Evolutionary conservation across 2,797 vertebrate species (phyloP), one percentile per base, ranked within the genome.

Genomic region (Xyrichtys novacula): DNA sequence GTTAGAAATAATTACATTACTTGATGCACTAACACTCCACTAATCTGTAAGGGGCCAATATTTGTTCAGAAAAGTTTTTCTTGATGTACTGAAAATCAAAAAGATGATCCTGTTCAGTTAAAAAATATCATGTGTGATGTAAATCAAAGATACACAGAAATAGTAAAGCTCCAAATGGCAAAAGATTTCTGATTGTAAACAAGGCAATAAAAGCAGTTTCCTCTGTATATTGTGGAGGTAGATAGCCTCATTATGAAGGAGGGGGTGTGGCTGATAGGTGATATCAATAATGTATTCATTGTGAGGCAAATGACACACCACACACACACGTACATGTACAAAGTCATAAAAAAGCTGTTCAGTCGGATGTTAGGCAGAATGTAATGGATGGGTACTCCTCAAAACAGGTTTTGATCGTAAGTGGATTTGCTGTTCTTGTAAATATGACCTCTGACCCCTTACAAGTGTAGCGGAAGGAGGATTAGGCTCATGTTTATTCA

Each of bases 401-500:
- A 44, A 82, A 82, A 77, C 65, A 78, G 84, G 47, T 81, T 88
- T 88, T 88, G 85, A 88, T 83, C 82, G 61, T 80, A 84, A 90
- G 81, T 90, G 84, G 80, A 85, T 90, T 84, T 91, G 80, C 81
- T 85, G 85, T 85, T 84, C 78, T 69, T 85, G 85, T 90, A 88
- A 89, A 90, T 90, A 83, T 14, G 65, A 91, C 79, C 88, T 89
- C 71, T 90, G 89, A 91, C 89, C 91, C 63, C 61, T 81, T 85
- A 90, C 89, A 90, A 88, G 84, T 88, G 88, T 86, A 90, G 83
- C 57, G 80, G 83, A 88, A 88, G 88, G 78, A 88, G 88, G 79
- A 86, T 86, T 77, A 71, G 85, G 69, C 83, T 93, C 89, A 92
- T 92, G 89, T 91, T 91, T 91, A 92, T 92, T 91, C 89, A 91